phyloP scores from a whole-genome alignment of 2,797 vertebrate species.

The Capromys pilorides region DNA sequence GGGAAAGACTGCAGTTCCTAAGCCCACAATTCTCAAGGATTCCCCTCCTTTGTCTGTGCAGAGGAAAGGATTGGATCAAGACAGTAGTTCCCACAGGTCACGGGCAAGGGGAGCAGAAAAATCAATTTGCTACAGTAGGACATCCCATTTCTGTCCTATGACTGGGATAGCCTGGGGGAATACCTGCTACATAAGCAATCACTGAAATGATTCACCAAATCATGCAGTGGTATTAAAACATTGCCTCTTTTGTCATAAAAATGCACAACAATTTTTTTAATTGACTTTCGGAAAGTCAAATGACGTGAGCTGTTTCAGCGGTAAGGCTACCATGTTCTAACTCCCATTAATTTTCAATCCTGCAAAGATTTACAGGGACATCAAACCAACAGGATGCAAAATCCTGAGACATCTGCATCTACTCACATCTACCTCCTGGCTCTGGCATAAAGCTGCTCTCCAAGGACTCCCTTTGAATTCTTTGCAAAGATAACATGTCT shows the following conservation, averaged over 20 bases:
- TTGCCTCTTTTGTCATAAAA: conserved; percentile 62
- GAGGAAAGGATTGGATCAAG: conserved; percentile 9
- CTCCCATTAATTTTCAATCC: background rate
- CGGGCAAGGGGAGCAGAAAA: conserved; percentile 53
- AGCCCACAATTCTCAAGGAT: background rate
- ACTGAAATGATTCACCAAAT: conserved; percentile 64
- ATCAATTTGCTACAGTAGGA: conserved; percentile 68
- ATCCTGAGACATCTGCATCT: background rate
- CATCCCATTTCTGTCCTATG: conserved; percentile 66
- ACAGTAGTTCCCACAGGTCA: conserved; percentile 68
- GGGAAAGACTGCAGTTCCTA: conserved; percentile 37
- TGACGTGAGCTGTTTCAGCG: conserved; percentile 23
- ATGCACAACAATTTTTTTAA: conserved; percentile 59
- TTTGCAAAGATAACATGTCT: background rate
- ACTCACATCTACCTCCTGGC: too few species aligned
- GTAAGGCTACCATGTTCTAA: background rate
- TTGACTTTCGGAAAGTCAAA: conserved; percentile 67
- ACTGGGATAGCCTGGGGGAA: conserved; percentile 68
- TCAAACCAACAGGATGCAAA: background rate
- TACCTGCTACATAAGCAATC: conserved; percentile 67
- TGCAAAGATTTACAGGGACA: background rate
- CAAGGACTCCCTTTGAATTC: background rate
- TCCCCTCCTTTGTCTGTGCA: conserved; percentile 8
- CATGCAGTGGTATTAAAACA: conserved; percentile 56
- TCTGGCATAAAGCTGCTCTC: background rate